Evolutionary conservation across 2,113 vertebrate genomes (phyloP), one percentile per base, ranked within the genome.

Genomic region (Seriola rivoliana): DNA sequence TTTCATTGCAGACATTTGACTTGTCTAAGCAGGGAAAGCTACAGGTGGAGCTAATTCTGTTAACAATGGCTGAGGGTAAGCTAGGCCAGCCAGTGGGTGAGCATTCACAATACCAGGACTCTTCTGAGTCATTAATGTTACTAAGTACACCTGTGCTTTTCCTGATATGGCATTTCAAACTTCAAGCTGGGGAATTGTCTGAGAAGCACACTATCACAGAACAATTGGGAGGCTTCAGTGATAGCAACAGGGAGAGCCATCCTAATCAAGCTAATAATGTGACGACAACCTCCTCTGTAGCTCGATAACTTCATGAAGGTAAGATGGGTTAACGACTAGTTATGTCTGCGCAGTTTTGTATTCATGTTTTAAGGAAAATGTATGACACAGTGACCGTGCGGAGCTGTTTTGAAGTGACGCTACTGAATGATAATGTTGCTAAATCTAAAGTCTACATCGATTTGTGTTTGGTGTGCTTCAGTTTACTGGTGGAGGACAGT

Each of bases 41-140:
- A 52, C 23, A 55, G 60, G 68, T 46, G 77, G 19, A 25, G 78
- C 78, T 65, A 13, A 29, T 57, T 36, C 1, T 8, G 21, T 23
- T 11, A 57, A 9, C 1, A 1, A 7, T 32, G 57, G 44, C 42
- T 48, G 6, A 14, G 10, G 9, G 36, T 12, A 42, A 21, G 40
- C 7, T 59, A 63, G 8, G n/a, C 4, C 32, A 3, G 44, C 8
- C 32, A 3, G 44, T 5, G 16, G 46, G 54, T 11, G 16, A 46
- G 52, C 17, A 32, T 1, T n/a, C 25, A 8, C 32, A 3, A 3
- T 36, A 14, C 8, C 50, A 54, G 67, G 67, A 54, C 21, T 34
- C 58, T 17, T 60, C 29, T 29, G 0, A 58, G 13, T 29, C 25
- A 14, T 14, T 29, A 2, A 14, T 29, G 23, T 2, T 16, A 29